Percentiles rank a stretch among this genome's conserved stretches.
Evolutionary conservation across 1,140 invertebrate species (phyloP).

Genomic region (Camponotus pennsylvanicus): DNA sequence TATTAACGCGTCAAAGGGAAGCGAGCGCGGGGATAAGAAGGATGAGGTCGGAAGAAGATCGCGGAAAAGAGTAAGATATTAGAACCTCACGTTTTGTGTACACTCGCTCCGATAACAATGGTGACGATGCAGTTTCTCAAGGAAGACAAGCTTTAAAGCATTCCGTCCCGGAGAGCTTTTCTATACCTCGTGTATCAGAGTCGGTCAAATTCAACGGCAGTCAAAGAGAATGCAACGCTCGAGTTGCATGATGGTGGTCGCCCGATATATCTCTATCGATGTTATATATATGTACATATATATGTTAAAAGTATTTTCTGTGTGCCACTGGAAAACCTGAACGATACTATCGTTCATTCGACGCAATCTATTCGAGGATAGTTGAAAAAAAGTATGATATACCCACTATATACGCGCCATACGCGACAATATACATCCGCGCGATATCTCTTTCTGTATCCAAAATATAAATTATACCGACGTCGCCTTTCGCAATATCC

Average conservation of each 20-base stretch:
- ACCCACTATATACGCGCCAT: no score
- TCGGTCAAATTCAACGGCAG: conserved; percentile 49
- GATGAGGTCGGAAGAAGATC: background rate
- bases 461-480: conserved; percentile 46
- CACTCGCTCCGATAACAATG: conserved; percentile 59
- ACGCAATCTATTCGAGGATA: conserved; percentile 25
- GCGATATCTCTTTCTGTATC: background rate
- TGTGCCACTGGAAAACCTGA: background rate
- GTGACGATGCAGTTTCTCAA: conserved; percentile 62
- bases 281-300: background rate
- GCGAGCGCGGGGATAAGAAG: conserved; percentile 20
- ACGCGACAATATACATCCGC: background rate
- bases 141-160: conserved; percentile 43
- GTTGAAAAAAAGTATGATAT: conserved; percentile 3
- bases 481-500: background rate
- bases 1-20: conserved; percentile 38
- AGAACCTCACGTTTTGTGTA: conserved; percentile 38
- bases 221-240: conserved; percentile 42
- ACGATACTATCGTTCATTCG: conserved; percentile 40
- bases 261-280: conserved; percentile 17
- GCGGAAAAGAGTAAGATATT: conserved; percentile 34
- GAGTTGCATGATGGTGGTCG: background rate
- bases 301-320: conserved; percentile 20
- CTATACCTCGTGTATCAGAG: background rate
- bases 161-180: conserved; percentile 38